Evolutionary conservation across 2,888 invertebrate genomes (phyloP).

Genomic region (Dolichopus griseipennis): DNA sequence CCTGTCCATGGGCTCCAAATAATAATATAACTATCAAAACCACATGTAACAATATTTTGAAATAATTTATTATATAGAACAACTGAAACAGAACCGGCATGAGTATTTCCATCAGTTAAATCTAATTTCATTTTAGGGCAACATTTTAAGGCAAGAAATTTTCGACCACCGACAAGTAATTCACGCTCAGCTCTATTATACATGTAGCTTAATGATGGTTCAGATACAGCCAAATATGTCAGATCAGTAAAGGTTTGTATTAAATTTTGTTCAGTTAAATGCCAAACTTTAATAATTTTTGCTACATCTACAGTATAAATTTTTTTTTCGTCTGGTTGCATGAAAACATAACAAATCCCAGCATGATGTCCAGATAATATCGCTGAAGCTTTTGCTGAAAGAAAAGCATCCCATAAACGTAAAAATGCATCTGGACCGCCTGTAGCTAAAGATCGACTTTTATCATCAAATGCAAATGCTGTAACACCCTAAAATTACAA

Average conservation of each 20-base stretch:
- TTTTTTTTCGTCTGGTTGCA: conserved; percentile 56
- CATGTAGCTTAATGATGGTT: conserved; percentile 51
- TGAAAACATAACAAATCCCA: conserved; percentile 55
- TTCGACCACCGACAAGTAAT: conserved; percentile 55
- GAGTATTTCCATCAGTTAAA: conserved; percentile 65
- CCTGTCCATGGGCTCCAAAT: conserved; percentile 72
- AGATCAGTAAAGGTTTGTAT: conserved; percentile 60
- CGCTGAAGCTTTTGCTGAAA: conserved; percentile 56
- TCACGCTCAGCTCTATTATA: conserved; percentile 60
- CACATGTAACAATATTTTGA: conserved; percentile 64
- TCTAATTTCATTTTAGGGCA: conserved; percentile 57
- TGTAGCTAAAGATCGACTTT: conserved; percentile 52
- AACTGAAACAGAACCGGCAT: conserved; percentile 59
- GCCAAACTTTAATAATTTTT: conserved; percentile 68
- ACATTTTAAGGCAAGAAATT: conserved; percentile 55
- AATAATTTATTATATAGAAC: conserved; percentile 69
- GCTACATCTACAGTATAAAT: conserved; percentile 66
- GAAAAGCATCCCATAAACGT: conserved; percentile 73
- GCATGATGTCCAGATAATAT: conserved; percentile 62
- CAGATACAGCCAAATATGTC: conserved; percentile 54
- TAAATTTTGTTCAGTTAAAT: conserved; percentile 55
- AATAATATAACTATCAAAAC: conserved; percentile 70
- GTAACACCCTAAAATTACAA: conserved; percentile 37
- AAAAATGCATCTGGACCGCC: conserved; percentile 69
- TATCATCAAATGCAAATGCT: conserved; percentile 54